A percentile compares a stretch with the other conserved stretches of the same genome.
Evolutionary conservation across 2,888 invertebrate species (phyloP).

Genomic region (Drosophila maculinotata): DNA sequence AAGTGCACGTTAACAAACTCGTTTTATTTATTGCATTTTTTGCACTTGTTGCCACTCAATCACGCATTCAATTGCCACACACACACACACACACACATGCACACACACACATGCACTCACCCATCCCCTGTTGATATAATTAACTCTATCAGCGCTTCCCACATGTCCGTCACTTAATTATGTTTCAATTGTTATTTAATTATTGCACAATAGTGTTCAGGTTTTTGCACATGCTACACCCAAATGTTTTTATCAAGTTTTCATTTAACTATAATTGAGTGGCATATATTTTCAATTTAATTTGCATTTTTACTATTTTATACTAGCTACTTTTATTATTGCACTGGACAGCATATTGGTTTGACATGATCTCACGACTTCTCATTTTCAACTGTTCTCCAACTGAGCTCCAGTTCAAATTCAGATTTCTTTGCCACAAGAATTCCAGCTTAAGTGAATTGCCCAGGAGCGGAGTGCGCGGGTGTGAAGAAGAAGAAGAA

Average conservation of each 20-base stretch:
- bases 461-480: slow-evolving; percentile 44
- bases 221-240: slow-evolving; percentile 16
- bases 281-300: slow-evolving; percentile 5
- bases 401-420: slow-evolving; percentile 43
- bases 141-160: slow-evolving; percentile 37
- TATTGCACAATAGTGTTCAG: slow-evolving; percentile 36
- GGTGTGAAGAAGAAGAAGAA: not conserved
- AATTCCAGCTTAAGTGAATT: slow-evolving; percentile 40
- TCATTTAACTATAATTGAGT: slow-evolving; percentile 13
- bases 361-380: slow-evolving; percentile 44
- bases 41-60: slow-evolving; percentile 43
- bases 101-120: slow-evolving; percentile 42
- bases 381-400: slow-evolving; percentile 43
- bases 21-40: slow-evolving; percentile 40
- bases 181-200: slow-evolving; percentile 39
- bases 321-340: not conserved
- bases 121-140: slow-evolving; percentile 47
- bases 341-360: slow-evolving; percentile 3
- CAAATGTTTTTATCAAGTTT: slow-evolving; percentile 9
- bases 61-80: slow-evolving; percentile 23
- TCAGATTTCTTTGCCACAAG: slow-evolving; percentile 59
- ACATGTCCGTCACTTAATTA: slow-evolving; percentile 60
- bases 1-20: slow-evolving; percentile 24
- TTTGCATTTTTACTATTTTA: slow-evolving; percentile 19
- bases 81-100: slow-evolving; percentile 7